Base-by-base conservation (phyloP, 2,888 invertebrate species). In the Drosophila infuscata region DNA sequence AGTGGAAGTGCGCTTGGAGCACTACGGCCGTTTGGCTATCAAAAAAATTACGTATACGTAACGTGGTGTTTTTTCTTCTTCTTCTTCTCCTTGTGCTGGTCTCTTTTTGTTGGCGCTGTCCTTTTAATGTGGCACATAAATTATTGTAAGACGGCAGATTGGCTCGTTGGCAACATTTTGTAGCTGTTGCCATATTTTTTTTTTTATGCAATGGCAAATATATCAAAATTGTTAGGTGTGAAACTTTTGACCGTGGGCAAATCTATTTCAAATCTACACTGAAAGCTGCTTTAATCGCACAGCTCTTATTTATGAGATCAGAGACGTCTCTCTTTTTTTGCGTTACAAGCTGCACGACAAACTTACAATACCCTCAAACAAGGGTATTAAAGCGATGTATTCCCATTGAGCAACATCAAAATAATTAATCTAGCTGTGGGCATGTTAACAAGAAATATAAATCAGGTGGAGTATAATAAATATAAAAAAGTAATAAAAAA, bases 21-120 rank as follows among this genome's bases (percentile, higher is more conserved):
- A 70, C 56, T 74, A 70, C 62, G 66, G 67, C 69, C 49, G 81
- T 86, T 71, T 81, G 65, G 87, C 82, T 82, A 78, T 88, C 85
- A 80, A 80, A 88, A 88, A 89, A 88, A 85, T 85, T 88, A 89
- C 88, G 89, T 88, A 85, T 85, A 89, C 90, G 88, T 82, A 76
- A 69, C 71, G 71, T 74, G 72, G 72, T 48, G 35, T 49, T 53
- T 60, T 49, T 53, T 35, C 41, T 57, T 48, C 15, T 56, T 25
- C 25, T 25, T 25, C 25, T 25, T 25, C 25, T 25, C 3, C 25
- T 68, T 52, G 36, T 60, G 53, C 58, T 64, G 61, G 46, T 46
- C 67, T 58, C 32, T 59, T 58, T 67, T 57, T 86, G 82, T 80
- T 82, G 83, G 73, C 76, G 88, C 82, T 89, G 85, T 89, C 80